Base-by-base conservation (phyloP, 2,113 vertebrate genomes). In the Willisornis vidua region DNA sequence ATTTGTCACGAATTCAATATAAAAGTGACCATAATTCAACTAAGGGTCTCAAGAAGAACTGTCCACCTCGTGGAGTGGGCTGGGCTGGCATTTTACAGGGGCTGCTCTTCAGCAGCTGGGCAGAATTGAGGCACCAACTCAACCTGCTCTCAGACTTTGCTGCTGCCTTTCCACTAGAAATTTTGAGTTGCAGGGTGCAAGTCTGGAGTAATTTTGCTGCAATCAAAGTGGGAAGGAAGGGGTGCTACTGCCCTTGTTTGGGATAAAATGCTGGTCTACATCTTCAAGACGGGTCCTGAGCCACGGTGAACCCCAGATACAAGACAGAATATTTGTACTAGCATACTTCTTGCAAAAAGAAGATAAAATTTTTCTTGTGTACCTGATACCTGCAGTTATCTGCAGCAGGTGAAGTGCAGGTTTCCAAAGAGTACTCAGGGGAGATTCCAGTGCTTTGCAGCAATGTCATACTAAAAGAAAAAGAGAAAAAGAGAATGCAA, bases 251-350 rank as follows among this genome's bases (percentile, higher is more conserved):
- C 19, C 14, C 23, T 67, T 7, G 13, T 31, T 74, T 55, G 65
- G 19, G 22, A 58, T 28, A 22, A 61, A 89, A 63, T 0, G 1
- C 37, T 1, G 0, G 10, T 33, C 48, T 49, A 12, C 35, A 12
- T 10, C 73, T n/a, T 51, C 43, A 33, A 8, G 46, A 19, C 3
- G 23, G 12, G 48, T 45, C 59, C 62, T 52, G 33, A 75, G 84
- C 52, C 51, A 26, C 43, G 13, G 14, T 0, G 10, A 31, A 8
- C 24, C 61, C 70, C 39, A 31, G 23, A 5, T 4, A 13, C 0
- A n/a, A 26, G 19, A 19, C 13, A 66, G 48, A 39, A 22, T 19
- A 35, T 43, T 70, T 51, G 35, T 59, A 80, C 23, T 59, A 31
- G 19, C 22, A 10, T 8, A 8, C 7, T 59, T 49, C 23, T 37